Base-by-base conservation (phyloP, 2,888 invertebrate genomes). In the Prenolepis imparis region DNA sequence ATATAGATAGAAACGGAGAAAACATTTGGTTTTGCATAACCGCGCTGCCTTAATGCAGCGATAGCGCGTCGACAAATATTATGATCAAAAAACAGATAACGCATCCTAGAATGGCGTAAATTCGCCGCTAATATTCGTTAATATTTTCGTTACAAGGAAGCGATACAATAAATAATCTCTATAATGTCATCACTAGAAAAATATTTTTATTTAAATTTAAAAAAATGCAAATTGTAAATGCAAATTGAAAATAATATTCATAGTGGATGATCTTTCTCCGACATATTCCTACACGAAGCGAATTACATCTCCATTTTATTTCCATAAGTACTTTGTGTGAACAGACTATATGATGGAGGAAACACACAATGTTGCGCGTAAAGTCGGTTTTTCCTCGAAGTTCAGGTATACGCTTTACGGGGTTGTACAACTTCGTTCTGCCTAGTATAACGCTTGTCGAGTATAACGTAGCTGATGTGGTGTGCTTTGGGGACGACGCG, bases 41-140 rank as follows among this genome's bases (percentile, higher is more conserved):
- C 32, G 72, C 63, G 72, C 66, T 68, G 57, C 68, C 68, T 73
- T 44, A 80, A 59, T 61, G 59, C 24, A 18, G 68, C 68, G 88
- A 86, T 87, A 84, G 68, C 70, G 21, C 68, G 72, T 52, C 48
- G 67, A 59, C 78, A 88, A 88, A 88, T 85, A 88, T 88, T 82
- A 63, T 67, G 83, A 67, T 78, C 52, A 11, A 36, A 52, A n/a
- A 61, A 78, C n/a, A 87, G 88, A 88, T 88, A 88, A 86, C 81
- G 44, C 59, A 66, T 61, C 70, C 55, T 75, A 52, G n/a, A 52
- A n/a, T n/a, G 67, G 28, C 28, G 59, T 72, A 83, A 86, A 84
- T 83, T 36, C 57, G 84, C 39, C 78, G 84, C 44, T 59, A 41
- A 80, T 73, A 80, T 84, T 84, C 78, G 82, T 52, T 59, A 48